Evolutionary conservation across 2,797 vertebrate genomes (phyloP), one percentile per base, ranked within the genome.

Genomic region (Melanotaenia maccullochi): DNA sequence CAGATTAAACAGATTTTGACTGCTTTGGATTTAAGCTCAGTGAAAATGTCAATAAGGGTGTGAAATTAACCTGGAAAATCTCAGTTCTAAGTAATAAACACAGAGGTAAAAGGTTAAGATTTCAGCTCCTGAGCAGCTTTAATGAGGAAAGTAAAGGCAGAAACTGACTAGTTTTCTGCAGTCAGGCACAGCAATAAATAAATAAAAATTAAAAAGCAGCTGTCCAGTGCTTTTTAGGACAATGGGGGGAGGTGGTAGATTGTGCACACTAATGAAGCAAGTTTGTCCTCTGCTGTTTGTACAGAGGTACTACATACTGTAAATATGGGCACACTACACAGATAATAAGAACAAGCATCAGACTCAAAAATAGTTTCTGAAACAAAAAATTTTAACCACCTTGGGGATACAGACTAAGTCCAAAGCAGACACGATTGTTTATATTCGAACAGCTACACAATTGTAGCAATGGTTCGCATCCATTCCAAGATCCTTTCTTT

Each of bases 201-300:
- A 44, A 18, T 18, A 18, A 9, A 35, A 35, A 2, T 8, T 2
- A 35, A 35, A 35, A 61, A 83, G 68, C 65, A 49, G 78, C 76
- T 84, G 83, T 89, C 85, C 85, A 73, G 78, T 64, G 73, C 54
- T 49, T 64, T 61, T 79, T 14, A 42, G 75, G 68, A 38, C 65
- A 65, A 14, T 22, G 35, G 44, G 35, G 61, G 42, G 30, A 40
- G 35, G 61, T 47, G 66, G 56, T 62, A 60, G 28, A 49, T 8
- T 9, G 12, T 12, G n/a, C n/a, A 60, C 14, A 55, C 55, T 57
- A 54, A 78, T 78, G 85, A 79, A 61, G 74, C 89, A 90, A 91
- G 87, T 85, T 90, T 94, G 92, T 92, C 94, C 92, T 90, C 94
- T 94, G 78, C 85, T 92, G 94, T 86, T 82, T 65, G 73, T 56